These are phyloP conservation scores for Polyommatus iphigenia DNA, from an alignment of 2,888 invertebrate genomes.

Conservation along the genomic window DNA sequence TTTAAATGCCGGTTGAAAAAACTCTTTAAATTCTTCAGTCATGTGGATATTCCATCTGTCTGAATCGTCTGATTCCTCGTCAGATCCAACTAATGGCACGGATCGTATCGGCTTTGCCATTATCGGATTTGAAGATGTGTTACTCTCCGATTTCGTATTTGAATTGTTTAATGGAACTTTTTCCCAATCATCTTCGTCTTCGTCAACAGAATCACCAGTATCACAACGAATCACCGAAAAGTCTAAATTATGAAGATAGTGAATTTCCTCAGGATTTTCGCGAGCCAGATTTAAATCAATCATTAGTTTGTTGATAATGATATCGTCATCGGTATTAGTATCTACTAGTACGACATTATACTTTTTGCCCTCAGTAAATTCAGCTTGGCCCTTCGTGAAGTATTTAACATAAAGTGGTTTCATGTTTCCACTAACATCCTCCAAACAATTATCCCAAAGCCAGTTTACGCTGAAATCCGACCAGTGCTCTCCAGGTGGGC, in stretches of 20 bases:
- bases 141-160: constrained; percentile 23
- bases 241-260: constrained; percentile 47
- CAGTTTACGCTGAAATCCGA: constrained; percentile 74
- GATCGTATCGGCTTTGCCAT: constrained; percentile 52
- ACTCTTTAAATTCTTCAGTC: constrained; percentile 44
- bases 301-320: constrained; percentile 73
- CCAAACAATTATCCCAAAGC: constrained; percentile 70
- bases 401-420: constrained; percentile 69
- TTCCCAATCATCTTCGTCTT: constrained; percentile 44
- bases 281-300: constrained; percentile 73
- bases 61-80: constrained; percentile 46
- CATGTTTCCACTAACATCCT: constrained; percentile 55
- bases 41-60: constrained; percentile 56
- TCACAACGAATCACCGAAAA: constrained; percentile 35
- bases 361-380: constrained; percentile 64
- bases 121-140: constrained; percentile 39
- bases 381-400: constrained; percentile 59
- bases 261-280: constrained; percentile 51
- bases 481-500: constrained; percentile 73
- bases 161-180: constrained; percentile 36
- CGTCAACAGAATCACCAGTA: constrained; percentile 32
- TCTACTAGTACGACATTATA: constrained; percentile 76
- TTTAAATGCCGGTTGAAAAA: constrained; percentile 38
- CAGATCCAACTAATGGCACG: constrained; percentile 54
- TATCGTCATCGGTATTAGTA: constrained; percentile 59